Percentiles rank a stretch among this genome's conserved stretches.
Evolutionary conservation across 2,888 invertebrate genomes (phyloP).

Genomic region (Yponomeuta malinellus): DNA sequence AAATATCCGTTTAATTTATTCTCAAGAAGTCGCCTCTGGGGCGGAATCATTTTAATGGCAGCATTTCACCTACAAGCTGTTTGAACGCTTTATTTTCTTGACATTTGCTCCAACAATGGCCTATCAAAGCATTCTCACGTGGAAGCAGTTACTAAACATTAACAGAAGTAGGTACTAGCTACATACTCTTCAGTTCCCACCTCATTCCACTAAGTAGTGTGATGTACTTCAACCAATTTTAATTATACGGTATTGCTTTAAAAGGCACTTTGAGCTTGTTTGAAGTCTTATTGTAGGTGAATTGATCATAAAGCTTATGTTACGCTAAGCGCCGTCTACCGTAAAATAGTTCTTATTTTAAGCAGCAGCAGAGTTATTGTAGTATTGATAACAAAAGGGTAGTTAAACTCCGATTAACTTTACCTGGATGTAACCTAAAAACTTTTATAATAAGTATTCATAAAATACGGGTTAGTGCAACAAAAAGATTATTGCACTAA

Average conservation of each 20-base stretch:
- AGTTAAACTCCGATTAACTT: no score
- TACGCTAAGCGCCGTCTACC: no score
- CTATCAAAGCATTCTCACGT: background rate
- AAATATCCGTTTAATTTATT: no score
- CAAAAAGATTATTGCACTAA: no score
- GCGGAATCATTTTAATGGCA: background rate
- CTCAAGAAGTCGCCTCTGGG: no score
- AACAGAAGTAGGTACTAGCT: background rate
- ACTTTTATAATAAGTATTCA: no score
- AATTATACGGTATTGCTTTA: background rate
- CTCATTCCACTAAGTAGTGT: slow-evolving; percentile 1
- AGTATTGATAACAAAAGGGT: no score
- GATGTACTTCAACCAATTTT: background rate
- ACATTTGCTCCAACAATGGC: background rate
- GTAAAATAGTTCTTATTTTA: no score
- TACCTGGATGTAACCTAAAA: no score
- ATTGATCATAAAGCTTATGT: no score
- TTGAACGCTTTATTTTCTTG: background rate
- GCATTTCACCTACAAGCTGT: background rate
- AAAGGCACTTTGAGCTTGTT: background rate
- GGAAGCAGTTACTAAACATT: background rate
- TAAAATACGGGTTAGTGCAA: no score
- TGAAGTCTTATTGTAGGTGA: background rate
- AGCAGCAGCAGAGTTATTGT: no score
- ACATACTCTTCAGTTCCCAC: background rate